Evolutionary conservation across 2,113 vertebrate genomes (phyloP).

Genomic region (Noctilio leporinus): DNA sequence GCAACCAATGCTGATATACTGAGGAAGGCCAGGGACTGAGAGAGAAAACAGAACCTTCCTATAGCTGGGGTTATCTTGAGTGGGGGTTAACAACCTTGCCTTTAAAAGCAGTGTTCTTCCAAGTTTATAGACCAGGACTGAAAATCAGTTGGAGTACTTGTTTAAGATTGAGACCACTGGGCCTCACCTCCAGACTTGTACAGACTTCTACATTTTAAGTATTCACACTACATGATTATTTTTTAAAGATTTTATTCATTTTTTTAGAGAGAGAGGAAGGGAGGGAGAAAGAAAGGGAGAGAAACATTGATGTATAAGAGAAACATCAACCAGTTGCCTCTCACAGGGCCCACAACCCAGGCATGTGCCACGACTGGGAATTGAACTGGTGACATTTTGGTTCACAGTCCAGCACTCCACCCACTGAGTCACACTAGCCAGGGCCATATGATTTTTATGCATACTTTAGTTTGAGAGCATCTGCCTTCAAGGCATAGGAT

Average conservation of each 20-base stretch:
- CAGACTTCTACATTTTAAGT: background rate
- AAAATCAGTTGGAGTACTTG: constrained; percentile 2
- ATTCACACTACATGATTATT: background rate
- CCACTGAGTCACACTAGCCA: too few species aligned
- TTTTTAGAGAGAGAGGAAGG: too few species aligned
- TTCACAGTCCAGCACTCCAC: too few species aligned
- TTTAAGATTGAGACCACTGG: background rate
- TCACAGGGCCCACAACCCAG: too few species aligned
- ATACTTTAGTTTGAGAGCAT: background rate
- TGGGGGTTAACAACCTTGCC: background rate
- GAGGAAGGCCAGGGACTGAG: background rate
- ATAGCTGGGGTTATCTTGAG: background rate
- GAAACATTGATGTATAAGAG: too few species aligned
- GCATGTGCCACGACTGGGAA: too few species aligned
- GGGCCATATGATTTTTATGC: background rate
- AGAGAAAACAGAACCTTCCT: background rate
- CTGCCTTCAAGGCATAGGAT: background rate
- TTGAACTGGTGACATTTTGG: too few species aligned
- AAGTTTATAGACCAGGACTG: background rate
- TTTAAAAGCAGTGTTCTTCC: constrained; percentile 17
- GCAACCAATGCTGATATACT: background rate
- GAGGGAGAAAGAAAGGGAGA: too few species aligned
- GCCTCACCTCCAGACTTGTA: background rate
- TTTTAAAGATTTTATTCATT: too few species aligned
- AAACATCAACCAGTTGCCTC: too few species aligned